These are phyloP conservation scores for Tachystola acroxantha DNA, from an alignment of 2,888 invertebrate species.

Conservation along the genomic window DNA sequence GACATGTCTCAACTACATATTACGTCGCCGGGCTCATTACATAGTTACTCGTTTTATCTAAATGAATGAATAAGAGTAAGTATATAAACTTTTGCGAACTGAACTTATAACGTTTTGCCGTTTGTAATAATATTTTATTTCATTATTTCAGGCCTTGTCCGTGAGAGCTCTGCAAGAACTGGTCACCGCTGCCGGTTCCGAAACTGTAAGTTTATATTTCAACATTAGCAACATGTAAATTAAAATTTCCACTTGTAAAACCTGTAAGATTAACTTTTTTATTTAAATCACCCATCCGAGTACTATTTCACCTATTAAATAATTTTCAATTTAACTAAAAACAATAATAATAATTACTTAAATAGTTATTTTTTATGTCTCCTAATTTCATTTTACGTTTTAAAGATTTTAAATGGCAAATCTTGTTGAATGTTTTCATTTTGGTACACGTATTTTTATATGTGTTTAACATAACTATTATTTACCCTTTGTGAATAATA, in stretches of 20 bases:
- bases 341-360: slow-evolving; percentile 7
- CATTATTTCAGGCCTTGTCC: slow-evolving; percentile 88
- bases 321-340: slow-evolving; percentile 25
- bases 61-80: too few relatives aligned
- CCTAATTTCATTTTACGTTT: slow-evolving; percentile 35
- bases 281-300: slow-evolving; percentile 37
- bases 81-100: too few relatives aligned
- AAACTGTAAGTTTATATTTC: slow-evolving; percentile 86
- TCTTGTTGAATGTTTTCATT: slow-evolving; percentile 21
- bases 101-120: too few relatives aligned
- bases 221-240: too few relatives aligned
- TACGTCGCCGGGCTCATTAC: too few relatives aligned
- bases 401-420: slow-evolving; percentile 57
- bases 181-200: slow-evolving; percentile 96
- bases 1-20: too few relatives aligned
- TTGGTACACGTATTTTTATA: slow-evolving; percentile 4
- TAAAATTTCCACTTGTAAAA: slow-evolving; percentile 21
- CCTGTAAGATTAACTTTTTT: slow-evolving; percentile 56
- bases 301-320: slow-evolving; percentile 26
- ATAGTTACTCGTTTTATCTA: too few relatives aligned
- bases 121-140: too few relatives aligned
- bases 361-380: not conserved
- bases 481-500: slow-evolving; percentile 57
- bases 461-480: slow-evolving; percentile 32
- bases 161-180: slow-evolving; percentile 99